These are phyloP conservation scores for Chymomyza amoena DNA, from an alignment of 2,888 invertebrate species.

Conservation along the genomic window DNA sequence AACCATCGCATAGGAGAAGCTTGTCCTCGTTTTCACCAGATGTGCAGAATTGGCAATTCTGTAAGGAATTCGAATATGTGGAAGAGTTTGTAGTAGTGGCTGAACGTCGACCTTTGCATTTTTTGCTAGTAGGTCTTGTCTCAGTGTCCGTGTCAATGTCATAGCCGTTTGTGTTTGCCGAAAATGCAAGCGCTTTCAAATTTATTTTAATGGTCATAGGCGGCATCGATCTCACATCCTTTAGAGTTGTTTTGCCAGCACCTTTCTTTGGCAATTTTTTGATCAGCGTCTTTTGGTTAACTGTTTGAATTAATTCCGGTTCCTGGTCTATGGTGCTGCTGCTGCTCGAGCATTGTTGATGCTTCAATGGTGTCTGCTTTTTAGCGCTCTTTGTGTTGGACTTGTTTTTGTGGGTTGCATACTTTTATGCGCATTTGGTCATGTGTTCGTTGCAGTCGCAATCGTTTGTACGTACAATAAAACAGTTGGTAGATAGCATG, in stretches of 20 bases:
- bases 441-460: slow-evolving; percentile 1
- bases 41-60: slow-evolving; percentile 98
- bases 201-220: slow-evolving; percentile 69
- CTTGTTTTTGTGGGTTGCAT: slow-evolving; percentile 62
- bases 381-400: slow-evolving; percentile 54
- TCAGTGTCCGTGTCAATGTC: slow-evolving; percentile 8
- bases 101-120: slow-evolving; percentile 55
- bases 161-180: slow-evolving; percentile 33
- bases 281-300: background rate
- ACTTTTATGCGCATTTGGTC: slow-evolving; percentile 46
- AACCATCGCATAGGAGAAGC: slow-evolving; percentile 96
- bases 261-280: slow-evolving; percentile 16
- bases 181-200: slow-evolving; percentile 55
- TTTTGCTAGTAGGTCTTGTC: slow-evolving; percentile 23
- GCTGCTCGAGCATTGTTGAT: slow-evolving; percentile 24
- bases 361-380: slow-evolving; percentile 53
- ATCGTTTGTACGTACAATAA: background rate
- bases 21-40: slow-evolving; percentile 98
- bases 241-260: slow-evolving; percentile 26
- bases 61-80: slow-evolving; percentile 79
- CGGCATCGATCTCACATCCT: slow-evolving; percentile 24
- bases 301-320: slow-evolving; percentile 4
- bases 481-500: background rate
- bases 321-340: slow-evolving; percentile 16
- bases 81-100: slow-evolving; percentile 71